Evolutionary conservation across 2,113 vertebrate genomes (phyloP).

Genomic region (Aegotheles bennettii): DNA sequence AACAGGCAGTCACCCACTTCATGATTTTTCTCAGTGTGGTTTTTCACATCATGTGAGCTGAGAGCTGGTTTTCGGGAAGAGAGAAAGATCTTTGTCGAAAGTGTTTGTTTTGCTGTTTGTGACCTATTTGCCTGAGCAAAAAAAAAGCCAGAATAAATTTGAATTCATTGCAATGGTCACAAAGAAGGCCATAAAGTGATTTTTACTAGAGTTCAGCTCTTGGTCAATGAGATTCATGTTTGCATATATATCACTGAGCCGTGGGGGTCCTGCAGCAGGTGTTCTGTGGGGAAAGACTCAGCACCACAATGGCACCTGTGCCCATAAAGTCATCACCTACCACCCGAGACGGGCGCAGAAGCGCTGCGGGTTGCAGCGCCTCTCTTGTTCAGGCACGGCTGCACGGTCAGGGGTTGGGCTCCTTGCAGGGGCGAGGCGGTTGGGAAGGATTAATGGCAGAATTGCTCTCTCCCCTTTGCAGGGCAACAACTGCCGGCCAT

Average conservation of each 20-base stretch:
- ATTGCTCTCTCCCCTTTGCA: background rate
- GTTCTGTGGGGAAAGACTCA: background rate
- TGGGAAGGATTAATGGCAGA: background rate
- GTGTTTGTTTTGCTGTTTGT: background rate
- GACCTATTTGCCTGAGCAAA: background rate
- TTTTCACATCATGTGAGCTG: background rate
- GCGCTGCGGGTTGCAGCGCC: accelerated
- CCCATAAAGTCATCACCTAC: background rate
- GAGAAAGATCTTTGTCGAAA: too few species aligned
- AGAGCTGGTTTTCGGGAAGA: background rate
- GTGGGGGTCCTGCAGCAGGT: constrained; percentile 23
- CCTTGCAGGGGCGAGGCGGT: accelerated
- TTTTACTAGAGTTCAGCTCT: constrained; percentile 49
- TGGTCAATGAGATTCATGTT: constrained; percentile 56
- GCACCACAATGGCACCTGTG: background rate
- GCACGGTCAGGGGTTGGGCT: background rate
- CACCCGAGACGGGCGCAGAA: background rate
- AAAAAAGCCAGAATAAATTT: background rate
- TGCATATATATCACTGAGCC: background rate
- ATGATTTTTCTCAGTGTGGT: background rate
- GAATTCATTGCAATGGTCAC: background rate
- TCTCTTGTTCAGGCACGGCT: background rate
- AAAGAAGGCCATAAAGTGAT: constrained; percentile 30
- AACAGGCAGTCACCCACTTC: background rate
- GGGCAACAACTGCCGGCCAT: background rate